Conservation (phyloP, 2,797 vertebrate genomes). For the Antennarius maculatus region DNA sequence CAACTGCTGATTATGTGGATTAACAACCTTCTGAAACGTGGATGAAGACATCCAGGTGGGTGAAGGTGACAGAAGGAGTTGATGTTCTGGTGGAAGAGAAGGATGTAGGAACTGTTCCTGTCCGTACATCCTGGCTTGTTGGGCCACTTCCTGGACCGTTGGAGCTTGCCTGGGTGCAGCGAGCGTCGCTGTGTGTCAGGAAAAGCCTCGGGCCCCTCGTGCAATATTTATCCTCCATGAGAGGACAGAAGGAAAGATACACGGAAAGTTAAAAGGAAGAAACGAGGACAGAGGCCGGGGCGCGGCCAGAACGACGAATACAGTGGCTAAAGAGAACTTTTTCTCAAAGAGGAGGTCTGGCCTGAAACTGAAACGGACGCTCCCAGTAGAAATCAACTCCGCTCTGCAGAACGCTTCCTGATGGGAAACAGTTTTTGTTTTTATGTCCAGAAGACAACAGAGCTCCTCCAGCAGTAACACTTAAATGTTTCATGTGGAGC, state of each 20-base stretch:
- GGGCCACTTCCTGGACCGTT: constrained; percentile 60
- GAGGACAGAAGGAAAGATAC: constrained; percentile 77
- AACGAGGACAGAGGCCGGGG: constrained; percentile 58
- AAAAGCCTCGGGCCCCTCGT: constrained; percentile 77
- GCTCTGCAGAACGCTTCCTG: constrained; percentile 38
- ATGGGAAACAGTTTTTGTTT: constrained; percentile 27
- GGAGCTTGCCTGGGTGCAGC: constrained; percentile 55
- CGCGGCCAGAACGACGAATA: constrained; percentile 72
- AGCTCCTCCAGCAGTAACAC: constrained; percentile 30
- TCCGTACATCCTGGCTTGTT: too few species aligned
- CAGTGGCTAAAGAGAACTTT: constrained; percentile 66
- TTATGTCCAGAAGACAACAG: constrained; percentile 24
- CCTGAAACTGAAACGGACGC: constrained; percentile 35
- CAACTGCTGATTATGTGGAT: too few species aligned
- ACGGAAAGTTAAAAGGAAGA: constrained; percentile 75
- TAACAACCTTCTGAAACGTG: too few species aligned
- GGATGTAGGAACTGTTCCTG: constrained; percentile 41
- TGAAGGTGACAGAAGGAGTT: background rate
- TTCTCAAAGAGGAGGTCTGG: constrained; percentile 37
- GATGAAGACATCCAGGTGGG: too few species aligned
- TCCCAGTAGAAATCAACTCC: constrained; percentile 41
- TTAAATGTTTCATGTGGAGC: constrained; percentile 54
- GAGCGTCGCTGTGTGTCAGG: constrained; percentile 64
- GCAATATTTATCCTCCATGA: constrained; percentile 80
- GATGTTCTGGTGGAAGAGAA: constrained; percentile 12